Evolutionary conservation across 2,888 invertebrate species (phyloP), one percentile per base, ranked within the genome.

Genomic region (Acanthopleura granulata): DNA sequence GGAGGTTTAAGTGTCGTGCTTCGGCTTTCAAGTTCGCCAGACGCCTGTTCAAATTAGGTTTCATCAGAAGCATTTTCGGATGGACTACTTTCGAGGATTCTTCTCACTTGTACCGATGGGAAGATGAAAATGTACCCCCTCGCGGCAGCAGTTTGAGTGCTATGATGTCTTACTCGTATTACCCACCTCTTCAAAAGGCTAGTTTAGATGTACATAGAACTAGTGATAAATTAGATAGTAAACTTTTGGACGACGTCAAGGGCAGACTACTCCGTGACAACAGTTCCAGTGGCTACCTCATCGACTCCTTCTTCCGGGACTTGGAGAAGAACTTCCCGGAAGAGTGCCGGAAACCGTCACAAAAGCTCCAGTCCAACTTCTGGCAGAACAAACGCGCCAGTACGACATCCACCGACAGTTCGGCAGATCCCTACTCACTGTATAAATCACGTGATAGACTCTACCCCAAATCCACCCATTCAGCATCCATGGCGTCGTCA

Each of bases 1-100:
- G 80, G 50, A 79, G 83, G 27, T 88, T 88, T 76, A 81, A 80
- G 61, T 82, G 77, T 73, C 78, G 89, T n/a, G 77, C 83, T 18
- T 77, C 78, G 50, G 88, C 88, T 16, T 77, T 83, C 69, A 82
- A 82, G 77, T 87, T 86, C 75, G 87, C 86, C 40, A 83, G 84
- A 75, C 80, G 83, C 66, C 83, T 89, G n/a, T 85, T 88, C 72
- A 82, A 83, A 30, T 82, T 84, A 69, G 86, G 88, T 25, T 82
- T 84, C 50, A 84, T 89, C 30, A 79, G 78, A 73, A 86, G 88
- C 71, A 83, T 87, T 49, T 85, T 84, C 74, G 86, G 86, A 18
- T 81, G 83, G 15, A 76, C 77, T 22, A 76, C 79, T 57, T 89
- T 89, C 78, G 87, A 89, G 74, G 89, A 89, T 75, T 86, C 86